Percentiles rank a stretch among this genome's conserved stretches.
phyloP scores from a whole-genome alignment of 2,888 invertebrate genomes.

The Tenthredo amoena region DNA sequence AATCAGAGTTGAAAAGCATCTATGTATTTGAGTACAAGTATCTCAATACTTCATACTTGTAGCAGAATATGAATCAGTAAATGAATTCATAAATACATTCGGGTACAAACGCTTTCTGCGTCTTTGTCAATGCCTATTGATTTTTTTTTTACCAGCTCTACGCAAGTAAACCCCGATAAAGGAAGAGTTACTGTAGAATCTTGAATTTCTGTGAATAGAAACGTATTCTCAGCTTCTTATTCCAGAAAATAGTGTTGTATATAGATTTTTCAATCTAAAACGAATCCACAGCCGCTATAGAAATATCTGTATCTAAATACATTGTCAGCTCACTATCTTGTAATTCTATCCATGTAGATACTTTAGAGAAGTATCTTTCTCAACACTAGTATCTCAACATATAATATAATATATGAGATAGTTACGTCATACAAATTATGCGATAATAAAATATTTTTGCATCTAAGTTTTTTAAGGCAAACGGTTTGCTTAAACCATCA shows the following conservation, averaged over 20 bases:
- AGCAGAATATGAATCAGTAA: not conserved
- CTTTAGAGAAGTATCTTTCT: not conserved
- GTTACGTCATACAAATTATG: not conserved
- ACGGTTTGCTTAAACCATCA: not conserved
- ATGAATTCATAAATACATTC: not conserved
- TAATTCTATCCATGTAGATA: not conserved
- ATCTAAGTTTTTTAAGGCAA: conserved; percentile 27
- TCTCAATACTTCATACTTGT: not conserved
- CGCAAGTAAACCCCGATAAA: not conserved
- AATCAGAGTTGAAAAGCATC: not conserved
- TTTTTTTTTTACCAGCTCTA: too few species aligned
- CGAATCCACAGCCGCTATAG: not conserved
- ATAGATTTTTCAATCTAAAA: not conserved
- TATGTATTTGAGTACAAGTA: not conserved
- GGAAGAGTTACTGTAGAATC: not conserved
- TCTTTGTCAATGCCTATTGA: too few species aligned
- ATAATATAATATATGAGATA: not conserved
- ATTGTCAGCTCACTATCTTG: not conserved
- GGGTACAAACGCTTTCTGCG: not conserved
- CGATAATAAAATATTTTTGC: conserved; percentile 28
- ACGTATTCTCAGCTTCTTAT: not conserved
- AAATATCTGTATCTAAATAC: not conserved
- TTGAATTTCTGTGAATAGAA: not conserved
- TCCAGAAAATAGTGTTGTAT: not conserved
- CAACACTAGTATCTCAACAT: not conserved